Conservation (phyloP, 2,797 vertebrate genomes). For the Pygocentrus nattereri region DNA sequence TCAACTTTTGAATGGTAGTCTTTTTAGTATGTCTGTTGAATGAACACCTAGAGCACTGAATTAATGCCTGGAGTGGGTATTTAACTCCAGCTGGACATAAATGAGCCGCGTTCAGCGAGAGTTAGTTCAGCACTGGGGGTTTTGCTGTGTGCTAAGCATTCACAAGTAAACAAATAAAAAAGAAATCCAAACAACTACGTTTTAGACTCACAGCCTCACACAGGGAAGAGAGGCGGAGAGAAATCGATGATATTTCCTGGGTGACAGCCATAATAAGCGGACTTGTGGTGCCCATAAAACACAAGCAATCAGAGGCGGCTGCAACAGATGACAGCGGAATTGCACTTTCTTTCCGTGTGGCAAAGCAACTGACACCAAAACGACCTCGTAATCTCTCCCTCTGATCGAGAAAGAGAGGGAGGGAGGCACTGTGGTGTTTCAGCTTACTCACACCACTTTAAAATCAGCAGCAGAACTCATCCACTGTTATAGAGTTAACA, state of each 20-base stretch:
- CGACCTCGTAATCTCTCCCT: slow-evolving; percentile 39
- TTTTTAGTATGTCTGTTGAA: too few species aligned
- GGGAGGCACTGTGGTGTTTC: slow-evolving; percentile 13
- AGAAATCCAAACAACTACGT: neutral
- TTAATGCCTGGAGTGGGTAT: too few species aligned
- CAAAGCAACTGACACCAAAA: slow-evolving; percentile 51
- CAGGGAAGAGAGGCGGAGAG: slow-evolving; percentile 24
- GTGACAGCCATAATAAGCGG: slow-evolving; percentile 50
- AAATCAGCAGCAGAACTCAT: slow-evolving; percentile 1
- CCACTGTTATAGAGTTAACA: neutral
- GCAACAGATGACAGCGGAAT: slow-evolving; percentile 55
- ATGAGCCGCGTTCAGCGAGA: too few species aligned
- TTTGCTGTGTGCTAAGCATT: neutral
- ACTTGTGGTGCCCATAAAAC: slow-evolving; percentile 51
- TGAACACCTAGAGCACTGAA: too few species aligned
- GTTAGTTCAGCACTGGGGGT: too few species aligned
- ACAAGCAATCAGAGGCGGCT: slow-evolving; percentile 55
- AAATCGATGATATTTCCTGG: slow-evolving; percentile 46
- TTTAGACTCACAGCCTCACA: slow-evolving; percentile 11
- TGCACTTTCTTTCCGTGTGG: slow-evolving; percentile 56
- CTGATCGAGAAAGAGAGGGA: slow-evolving; percentile 33
- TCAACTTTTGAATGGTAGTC: too few species aligned
- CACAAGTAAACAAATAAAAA: neutral
- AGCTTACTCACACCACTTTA: slow-evolving; percentile 8
- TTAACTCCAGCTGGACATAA: too few species aligned